These are phyloP conservation scores for Denticeps clupeoides DNA, from an alignment of 2,797 vertebrate species.

Conservation along the genomic window DNA sequence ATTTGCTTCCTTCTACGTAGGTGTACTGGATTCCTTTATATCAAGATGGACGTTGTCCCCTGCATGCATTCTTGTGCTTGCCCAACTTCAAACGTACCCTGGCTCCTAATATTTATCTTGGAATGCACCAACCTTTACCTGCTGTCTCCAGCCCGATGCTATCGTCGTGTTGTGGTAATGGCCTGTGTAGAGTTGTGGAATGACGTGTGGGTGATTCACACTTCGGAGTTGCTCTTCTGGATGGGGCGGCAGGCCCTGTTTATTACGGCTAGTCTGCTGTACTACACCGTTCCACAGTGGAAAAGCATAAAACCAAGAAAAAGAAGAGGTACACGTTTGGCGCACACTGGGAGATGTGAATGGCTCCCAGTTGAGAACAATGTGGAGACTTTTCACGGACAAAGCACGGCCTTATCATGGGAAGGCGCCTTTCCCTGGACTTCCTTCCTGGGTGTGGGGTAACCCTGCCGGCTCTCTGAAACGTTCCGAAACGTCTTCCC, in stretches of 20 bases:
- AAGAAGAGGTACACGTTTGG: too few species aligned
- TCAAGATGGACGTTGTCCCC: too few species aligned
- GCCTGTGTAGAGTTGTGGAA: conserved; percentile 11
- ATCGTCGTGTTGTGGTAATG: conserved; percentile 23
- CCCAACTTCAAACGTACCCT: conserved; percentile 4
- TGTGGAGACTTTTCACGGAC: conserved; percentile 43
- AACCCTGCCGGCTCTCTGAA: conserved; percentile 23
- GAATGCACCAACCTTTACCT: conserved; percentile 40
- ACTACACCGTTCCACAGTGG: background rate
- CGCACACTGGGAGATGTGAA: too few species aligned
- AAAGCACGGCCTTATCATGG: conserved; percentile 55
- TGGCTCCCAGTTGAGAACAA: too few species aligned
- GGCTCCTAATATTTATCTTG: conserved; percentile 28
- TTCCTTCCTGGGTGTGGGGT: conserved; percentile 44
- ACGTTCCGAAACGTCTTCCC: conserved; percentile 31
- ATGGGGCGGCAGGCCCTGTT: conserved; percentile 8
- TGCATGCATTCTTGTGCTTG: too few species aligned
- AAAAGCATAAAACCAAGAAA: too few species aligned
- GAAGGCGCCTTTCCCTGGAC: conserved; percentile 41
- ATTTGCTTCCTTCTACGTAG: too few species aligned
- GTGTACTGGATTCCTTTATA: too few species aligned
- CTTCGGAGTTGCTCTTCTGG: background rate
- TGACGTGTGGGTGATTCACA: conserved; percentile 1
- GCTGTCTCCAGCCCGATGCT: conserved; percentile 30
- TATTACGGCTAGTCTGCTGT: conserved; percentile 17